Percentiles rank a stretch among this genome's conserved stretches.
Evolutionary conservation across 2,888 invertebrate genomes (phyloP).

Genomic region (Ptychoptera albimana): DNA sequence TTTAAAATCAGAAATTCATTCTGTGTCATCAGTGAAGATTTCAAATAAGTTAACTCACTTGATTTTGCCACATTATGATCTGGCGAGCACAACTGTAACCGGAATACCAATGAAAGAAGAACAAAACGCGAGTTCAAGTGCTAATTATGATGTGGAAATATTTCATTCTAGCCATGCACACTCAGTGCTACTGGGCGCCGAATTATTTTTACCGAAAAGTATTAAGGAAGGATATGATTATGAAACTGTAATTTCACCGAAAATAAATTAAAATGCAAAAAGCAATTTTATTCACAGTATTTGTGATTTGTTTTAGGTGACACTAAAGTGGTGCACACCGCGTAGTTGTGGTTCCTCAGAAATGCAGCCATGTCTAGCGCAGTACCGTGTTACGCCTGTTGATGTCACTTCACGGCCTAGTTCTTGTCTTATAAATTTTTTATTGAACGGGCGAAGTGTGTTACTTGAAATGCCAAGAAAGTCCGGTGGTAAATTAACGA

Average conservation of each 20-base stretch:
- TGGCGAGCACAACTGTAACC: constrained; percentile 92
- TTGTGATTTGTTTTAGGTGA: constrained; percentile 43
- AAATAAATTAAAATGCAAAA: too few relatives aligned
- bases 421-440: constrained; percentile 91
- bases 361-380: constrained; percentile 66
- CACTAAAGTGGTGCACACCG: constrained; percentile 94
- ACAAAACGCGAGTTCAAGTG: constrained; percentile 93
- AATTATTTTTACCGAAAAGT: constrained; percentile 35
- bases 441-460: constrained; percentile 86
- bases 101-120: constrained; percentile 99
- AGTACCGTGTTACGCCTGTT: constrained; percentile 85
- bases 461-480: constrained; percentile 80
- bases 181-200: constrained; percentile 57
- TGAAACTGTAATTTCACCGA: constrained; percentile 39
- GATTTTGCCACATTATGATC: constrained; percentile 71
- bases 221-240: constrained; percentile 60
- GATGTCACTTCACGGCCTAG: constrained; percentile 95
- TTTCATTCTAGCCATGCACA: constrained; percentile 81
- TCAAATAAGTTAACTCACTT: constrained; percentile 59
- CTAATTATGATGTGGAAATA: constrained; percentile 97
- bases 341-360: constrained; percentile 68
- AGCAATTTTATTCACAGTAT: too few relatives aligned
- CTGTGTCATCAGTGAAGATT: constrained; percentile 56
- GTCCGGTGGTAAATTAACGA: constrained; percentile 72
- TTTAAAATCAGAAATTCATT: constrained; percentile 64